These are phyloP conservation scores for Lysandra bellargus DNA, from an alignment of 2,888 invertebrate genomes.

Conservation along the genomic window DNA sequence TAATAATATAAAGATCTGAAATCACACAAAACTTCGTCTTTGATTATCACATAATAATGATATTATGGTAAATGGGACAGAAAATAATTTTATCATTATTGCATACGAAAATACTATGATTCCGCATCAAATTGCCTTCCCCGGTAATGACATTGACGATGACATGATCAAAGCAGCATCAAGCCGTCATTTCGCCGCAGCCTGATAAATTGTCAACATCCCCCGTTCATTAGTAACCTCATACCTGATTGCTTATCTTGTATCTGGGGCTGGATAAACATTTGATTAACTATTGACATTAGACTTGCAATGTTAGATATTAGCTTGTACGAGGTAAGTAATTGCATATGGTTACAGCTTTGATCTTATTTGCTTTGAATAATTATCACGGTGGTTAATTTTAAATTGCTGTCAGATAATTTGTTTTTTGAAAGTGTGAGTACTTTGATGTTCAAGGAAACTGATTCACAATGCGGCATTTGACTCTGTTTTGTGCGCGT, in stretches of 20 bases:
- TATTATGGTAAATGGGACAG: too few species aligned
- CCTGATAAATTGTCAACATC: constrained; percentile 31
- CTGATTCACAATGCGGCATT: too few species aligned
- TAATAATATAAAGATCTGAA: too few species aligned
- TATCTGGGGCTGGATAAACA: constrained; percentile 35
- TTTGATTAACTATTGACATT: constrained; percentile 45
- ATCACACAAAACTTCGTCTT: too few species aligned
- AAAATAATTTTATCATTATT: too few species aligned
- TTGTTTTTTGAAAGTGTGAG: not conserved
- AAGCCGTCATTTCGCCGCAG: not conserved
- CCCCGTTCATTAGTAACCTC: constrained; percentile 46
- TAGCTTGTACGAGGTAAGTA: constrained; percentile 30
- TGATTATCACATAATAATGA: too few species aligned
- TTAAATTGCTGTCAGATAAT: not conserved
- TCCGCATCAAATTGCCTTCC: not conserved
- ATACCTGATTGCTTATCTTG: constrained; percentile 40
- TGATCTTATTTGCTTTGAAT: constrained; percentile 15
- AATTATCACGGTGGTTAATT: not conserved
- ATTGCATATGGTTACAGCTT: constrained; percentile 26
- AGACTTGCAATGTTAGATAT: constrained; percentile 33
- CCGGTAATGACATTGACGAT: not conserved
- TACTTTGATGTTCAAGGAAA: too few species aligned
- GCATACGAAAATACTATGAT: not conserved
- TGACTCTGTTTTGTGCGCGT: not conserved
- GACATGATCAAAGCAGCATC: constrained; percentile 1